Base-by-base conservation (phyloP, 2,888 invertebrate genomes). In the Latrodectus hesperus region DNA sequence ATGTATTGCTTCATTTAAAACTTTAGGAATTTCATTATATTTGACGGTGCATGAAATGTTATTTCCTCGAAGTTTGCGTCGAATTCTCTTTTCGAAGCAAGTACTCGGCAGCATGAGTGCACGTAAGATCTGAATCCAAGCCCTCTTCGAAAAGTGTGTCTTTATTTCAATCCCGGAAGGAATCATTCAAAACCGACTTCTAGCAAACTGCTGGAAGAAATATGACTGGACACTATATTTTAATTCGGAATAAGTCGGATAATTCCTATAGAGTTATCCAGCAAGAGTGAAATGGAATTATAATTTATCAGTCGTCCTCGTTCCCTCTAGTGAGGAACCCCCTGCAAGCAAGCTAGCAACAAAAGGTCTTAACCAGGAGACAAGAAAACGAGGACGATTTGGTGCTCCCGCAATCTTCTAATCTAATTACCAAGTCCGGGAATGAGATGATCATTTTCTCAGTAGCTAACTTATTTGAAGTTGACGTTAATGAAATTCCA, bases 361-460 rank as follows among this genome's bases (percentile, higher is more conserved):
- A 84, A 84, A 38, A 84, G 82, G 70, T 49, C 65, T 49, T 77
- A 52, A 52, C 77, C 64, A 52, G 55, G 84, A 79, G 77, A 79
- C 84, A 74, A 79, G 77, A 79, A 78, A 74, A 60, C 51, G 84
- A 68, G 78, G n/a, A n/a, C 67, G 84, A 67, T 72, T 22, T 72
- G 73, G 78, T n/a, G 72, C 55, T 67, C 84, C 68, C 72, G 38
- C 84, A 60, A 71, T 72, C 70, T 77, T 84, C 64, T 79, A 84
- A 84, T 84, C 78, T 84, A 84, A 84, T 84, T 84, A 84, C 78
- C 68, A 77, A 78, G 49, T 68, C 78, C 38, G 55, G 49, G 53
- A 51, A 74, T 55, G 65, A 67, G 68, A 53, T 67, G 78, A 84
- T 84, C 78, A 84, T 73, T 84, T 77, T 84, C 73, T 22, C 22